Evolutionary conservation across 2,888 invertebrate species (phyloP).

Genomic region (Pammene aurita): DNA sequence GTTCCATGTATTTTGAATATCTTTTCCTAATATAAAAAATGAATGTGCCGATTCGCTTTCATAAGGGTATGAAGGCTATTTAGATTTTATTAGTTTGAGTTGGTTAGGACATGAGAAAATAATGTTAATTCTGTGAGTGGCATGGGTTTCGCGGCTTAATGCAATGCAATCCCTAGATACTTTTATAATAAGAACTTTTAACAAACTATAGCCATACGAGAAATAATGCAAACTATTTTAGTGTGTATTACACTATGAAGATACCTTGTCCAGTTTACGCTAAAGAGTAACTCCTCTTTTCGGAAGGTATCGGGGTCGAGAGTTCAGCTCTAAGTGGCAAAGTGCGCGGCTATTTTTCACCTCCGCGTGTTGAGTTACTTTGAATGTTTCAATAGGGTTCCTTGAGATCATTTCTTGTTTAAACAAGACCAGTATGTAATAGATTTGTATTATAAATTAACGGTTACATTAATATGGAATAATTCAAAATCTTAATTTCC

Average conservation of each 20-base stretch:
- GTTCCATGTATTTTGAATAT: too few species aligned
- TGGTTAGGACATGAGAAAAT: not conserved
- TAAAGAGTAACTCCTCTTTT: constrained; percentile 4
- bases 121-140: not conserved
- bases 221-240: not conserved
- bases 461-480: too few species aligned
- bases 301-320: constrained; percentile 22
- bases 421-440: not conserved
- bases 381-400: constrained; percentile 19
- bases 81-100: not conserved
- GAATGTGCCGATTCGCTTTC: too few species aligned
- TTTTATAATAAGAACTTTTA: too few species aligned
- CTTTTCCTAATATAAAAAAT: too few species aligned
- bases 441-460: too few species aligned
- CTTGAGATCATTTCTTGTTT: not conserved
- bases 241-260: not conserved
- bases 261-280: constrained; percentile 17
- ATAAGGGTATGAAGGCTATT: too few species aligned
- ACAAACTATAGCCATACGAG: too few species aligned
- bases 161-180: too few species aligned
- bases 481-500: too few species aligned
- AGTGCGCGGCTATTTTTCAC: constrained; percentile 47
- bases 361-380: constrained; percentile 37
- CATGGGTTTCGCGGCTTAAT: too few species aligned
- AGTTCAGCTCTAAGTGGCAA: constrained; percentile 43